These are phyloP conservation scores for Drosophila kokeensis DNA, from an alignment of 2,888 invertebrate genomes.

Conservation along the genomic window DNA sequence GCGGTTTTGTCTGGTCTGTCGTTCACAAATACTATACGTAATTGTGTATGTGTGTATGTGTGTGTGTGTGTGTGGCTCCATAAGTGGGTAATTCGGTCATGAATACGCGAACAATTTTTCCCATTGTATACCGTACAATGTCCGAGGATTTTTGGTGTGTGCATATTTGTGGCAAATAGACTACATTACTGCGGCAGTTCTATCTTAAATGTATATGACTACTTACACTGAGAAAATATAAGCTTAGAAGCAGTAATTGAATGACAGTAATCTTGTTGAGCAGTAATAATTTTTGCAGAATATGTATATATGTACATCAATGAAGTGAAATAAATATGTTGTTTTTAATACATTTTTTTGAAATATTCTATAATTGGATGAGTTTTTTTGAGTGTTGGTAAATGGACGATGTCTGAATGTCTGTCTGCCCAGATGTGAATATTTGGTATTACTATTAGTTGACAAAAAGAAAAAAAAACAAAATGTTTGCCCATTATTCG, in stretches of 20 bases:
- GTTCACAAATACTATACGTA: conserved; percentile 53
- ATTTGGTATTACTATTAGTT: conserved; percentile 23
- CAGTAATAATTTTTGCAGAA: neutral
- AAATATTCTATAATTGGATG: neutral
- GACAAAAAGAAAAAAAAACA: conserved; percentile 29
- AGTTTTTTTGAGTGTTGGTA: neutral
- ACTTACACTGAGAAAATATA: conserved; percentile 3
- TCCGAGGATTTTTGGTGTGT: conserved; percentile 71
- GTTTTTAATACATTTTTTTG: neutral
- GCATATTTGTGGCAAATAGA: conserved; percentile 78
- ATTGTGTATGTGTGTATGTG: conserved; percentile 12
- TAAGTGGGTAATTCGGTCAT: conserved; percentile 78
- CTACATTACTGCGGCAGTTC: conserved; percentile 75
- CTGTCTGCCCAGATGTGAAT: conserved; percentile 3
- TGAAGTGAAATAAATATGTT: neutral
- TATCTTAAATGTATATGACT: conserved; percentile 64
- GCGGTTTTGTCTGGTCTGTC: conserved; percentile 73
- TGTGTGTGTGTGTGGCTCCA: conserved; percentile 30
- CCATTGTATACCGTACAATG: conserved; percentile 63
- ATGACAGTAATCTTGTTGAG: neutral
- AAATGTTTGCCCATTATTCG: conserved; percentile 12
- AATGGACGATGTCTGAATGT: neutral
- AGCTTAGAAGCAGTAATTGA: neutral
- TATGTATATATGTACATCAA: neutral
- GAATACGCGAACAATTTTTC: conserved; percentile 77